Evolutionary conservation across 2,113 vertebrate genomes (phyloP).

Genomic region (Pterocles burchelli): DNA sequence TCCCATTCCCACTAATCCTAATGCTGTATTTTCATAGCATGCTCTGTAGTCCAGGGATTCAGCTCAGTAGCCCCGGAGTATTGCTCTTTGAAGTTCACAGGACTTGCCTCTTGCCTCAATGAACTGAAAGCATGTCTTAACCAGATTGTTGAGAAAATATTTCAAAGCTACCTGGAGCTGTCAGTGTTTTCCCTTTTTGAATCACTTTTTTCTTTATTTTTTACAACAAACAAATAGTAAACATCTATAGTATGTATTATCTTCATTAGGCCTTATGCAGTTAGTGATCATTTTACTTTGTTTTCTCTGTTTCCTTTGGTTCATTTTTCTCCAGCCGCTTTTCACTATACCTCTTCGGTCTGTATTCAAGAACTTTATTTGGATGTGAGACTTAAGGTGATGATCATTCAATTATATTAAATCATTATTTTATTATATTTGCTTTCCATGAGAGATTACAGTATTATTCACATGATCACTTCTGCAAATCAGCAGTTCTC

Average conservation of each 20-base stretch:
- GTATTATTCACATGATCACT: background rate
- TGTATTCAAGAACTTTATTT: background rate
- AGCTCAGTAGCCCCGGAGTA: background rate
- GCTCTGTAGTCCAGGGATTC: background rate
- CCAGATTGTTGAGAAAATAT: background rate
- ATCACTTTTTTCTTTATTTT: background rate
- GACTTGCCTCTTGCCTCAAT: background rate
- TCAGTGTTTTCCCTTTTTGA: background rate
- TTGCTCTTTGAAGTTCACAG: background rate
- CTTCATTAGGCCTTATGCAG: background rate
- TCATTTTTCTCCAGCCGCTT: background rate
- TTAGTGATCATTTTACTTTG: background rate
- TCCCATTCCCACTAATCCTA: background rate
- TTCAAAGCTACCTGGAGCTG: background rate
- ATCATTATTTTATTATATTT: constrained; percentile 1
- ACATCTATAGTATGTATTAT: background rate
- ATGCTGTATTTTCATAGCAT: background rate
- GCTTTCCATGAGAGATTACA: background rate
- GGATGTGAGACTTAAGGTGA: background rate
- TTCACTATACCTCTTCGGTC: background rate
- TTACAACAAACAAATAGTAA: background rate
- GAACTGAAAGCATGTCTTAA: background rate
- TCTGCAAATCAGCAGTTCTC: background rate
- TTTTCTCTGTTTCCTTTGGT: background rate
- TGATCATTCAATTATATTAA: background rate